A percentile compares a stretch with the other conserved stretches of the same genome.
Evolutionary conservation across 35 echinoderm and acorn worm species (phyloP).

Genomic region (Apostichopus japonicus): DNA sequence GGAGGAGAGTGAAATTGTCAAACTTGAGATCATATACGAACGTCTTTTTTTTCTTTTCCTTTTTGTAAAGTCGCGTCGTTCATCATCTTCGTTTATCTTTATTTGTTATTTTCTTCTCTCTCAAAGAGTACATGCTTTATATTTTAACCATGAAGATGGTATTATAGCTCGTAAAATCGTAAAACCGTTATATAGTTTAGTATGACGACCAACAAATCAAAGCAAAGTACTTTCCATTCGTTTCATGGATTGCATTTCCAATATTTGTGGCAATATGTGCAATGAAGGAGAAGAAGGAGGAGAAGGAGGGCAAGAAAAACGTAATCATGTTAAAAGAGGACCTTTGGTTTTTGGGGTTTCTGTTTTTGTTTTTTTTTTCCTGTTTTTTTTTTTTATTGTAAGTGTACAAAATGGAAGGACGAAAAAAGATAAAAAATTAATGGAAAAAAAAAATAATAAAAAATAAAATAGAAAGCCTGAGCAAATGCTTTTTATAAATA

Average conservation of each 20-base stretch:
- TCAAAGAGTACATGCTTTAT: background rate
- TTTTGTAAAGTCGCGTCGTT: background rate
- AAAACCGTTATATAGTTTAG: background rate
- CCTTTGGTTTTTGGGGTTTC: too few species aligned
- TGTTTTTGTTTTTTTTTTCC: background rate
- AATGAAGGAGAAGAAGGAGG: constrained; percentile 1
- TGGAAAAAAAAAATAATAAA: background rate
- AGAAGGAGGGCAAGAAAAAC: too few species aligned
- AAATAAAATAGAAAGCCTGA: constrained; percentile 22
- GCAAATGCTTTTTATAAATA: constrained; percentile 47
- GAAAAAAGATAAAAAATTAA: background rate
- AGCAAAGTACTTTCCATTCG: background rate
- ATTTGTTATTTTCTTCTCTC: background rate
- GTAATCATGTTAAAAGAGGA: constrained; percentile 12
- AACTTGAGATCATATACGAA: background rate
- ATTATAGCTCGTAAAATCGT: background rate
- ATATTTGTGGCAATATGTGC: constrained; percentile 54
- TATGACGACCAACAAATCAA: constrained; percentile 3
- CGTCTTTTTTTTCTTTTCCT: background rate
- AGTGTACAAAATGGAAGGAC: constrained; percentile 5
- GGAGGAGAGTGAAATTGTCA: too few species aligned
- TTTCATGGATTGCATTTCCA: constrained; percentile 48
- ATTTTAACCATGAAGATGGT: background rate
- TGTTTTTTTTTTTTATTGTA: constrained; percentile 12
- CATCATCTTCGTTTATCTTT: background rate